phyloP scores from a whole-genome alignment of 1,140 invertebrate genomes.

The Chlorops oryzae region DNA sequence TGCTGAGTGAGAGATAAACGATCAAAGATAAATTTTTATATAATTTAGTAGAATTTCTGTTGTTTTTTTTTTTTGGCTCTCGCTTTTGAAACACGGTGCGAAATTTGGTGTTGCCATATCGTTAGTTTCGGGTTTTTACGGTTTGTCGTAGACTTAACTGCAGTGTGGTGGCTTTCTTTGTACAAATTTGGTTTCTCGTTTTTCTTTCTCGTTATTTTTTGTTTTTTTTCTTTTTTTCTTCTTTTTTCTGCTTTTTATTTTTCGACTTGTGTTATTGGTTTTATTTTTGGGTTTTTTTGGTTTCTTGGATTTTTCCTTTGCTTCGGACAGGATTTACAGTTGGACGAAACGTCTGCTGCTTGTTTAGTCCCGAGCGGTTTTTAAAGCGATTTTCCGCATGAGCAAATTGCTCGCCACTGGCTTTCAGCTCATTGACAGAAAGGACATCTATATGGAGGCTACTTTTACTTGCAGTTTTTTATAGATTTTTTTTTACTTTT shows the following conservation, averaged over 20 bases:
- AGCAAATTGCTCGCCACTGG: not conserved
- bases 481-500: too few species aligned
- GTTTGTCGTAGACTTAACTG: too few species aligned
- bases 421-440: too few species aligned
- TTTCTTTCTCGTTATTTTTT: not conserved
- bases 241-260: not conserved
- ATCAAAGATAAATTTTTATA: constrained; percentile 10
- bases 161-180: constrained; percentile 22
- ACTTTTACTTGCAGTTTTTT: too few species aligned
- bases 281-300: too few species aligned
- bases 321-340: too few species aligned
- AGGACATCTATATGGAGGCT: too few species aligned
- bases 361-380: not conserved
- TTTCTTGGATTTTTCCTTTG: too few species aligned
- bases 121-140: too few species aligned
- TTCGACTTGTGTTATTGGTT: not conserved
- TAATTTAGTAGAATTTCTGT: constrained; percentile 2
- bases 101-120: not conserved
- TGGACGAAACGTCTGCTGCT: too few species aligned
- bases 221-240: not conserved
- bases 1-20: constrained; percentile 4
- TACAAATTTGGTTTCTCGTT: not conserved
- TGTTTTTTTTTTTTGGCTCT: not conserved
- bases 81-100: not conserved
- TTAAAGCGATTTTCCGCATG: not conserved